Evolutionary conservation across 2,797 vertebrate species (phyloP).

Genomic region (Hozukius guyotensis): DNA sequence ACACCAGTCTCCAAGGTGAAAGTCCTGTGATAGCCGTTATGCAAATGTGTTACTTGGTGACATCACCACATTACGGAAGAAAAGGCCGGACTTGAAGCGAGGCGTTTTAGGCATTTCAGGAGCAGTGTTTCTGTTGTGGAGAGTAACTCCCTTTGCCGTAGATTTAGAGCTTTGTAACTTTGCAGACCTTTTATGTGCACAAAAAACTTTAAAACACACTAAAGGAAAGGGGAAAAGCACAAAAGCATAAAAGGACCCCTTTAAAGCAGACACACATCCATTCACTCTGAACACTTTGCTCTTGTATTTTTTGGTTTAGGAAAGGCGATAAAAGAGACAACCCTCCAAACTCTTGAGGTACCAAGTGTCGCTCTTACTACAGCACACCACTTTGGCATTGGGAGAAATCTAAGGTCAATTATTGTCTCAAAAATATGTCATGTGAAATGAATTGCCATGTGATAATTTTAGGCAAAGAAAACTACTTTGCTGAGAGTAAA

Average conservation of each 20-base stretch:
- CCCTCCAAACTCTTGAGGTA: background rate
- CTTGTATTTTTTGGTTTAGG: background rate
- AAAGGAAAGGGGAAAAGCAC: no score
- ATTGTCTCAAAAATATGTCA: background rate
- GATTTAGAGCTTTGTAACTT: no score
- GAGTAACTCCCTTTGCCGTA: no score
- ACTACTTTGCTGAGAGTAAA: background rate
- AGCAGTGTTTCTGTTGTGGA: no score
- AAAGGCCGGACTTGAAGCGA: no score
- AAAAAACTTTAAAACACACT: no score
- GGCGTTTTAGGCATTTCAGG: no score
- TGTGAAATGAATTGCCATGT: background rate
- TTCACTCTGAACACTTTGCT: background rate
- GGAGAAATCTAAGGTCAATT: background rate
- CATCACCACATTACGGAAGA: no score
- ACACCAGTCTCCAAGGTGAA: background rate
- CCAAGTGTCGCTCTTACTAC: rapidly evolving
- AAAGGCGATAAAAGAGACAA: background rate
- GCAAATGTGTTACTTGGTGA: no score
- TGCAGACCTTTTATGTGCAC: no score
- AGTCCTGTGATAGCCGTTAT: background rate
- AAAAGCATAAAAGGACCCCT: background rate
- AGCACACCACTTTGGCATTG: background rate
- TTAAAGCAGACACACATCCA: background rate
- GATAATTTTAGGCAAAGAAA: background rate